Conservation (phyloP, 2,888 invertebrate species). For the Erannis defoliaria region DNA sequence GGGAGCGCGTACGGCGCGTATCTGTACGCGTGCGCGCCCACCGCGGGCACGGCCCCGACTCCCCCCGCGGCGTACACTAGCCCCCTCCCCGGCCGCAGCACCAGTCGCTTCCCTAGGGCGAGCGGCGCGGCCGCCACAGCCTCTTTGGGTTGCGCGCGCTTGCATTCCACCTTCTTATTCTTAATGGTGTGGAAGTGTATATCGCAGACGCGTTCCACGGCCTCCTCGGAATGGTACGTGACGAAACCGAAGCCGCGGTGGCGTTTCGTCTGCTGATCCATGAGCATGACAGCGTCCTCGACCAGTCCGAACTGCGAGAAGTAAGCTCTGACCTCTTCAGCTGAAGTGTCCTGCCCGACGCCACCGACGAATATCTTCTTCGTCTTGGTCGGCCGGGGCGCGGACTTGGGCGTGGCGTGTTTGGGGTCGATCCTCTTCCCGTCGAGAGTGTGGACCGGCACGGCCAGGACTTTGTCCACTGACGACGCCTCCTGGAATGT, state of each 20-base stretch:
- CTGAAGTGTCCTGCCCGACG: conserved; percentile 96
- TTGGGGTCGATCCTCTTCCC: conserved; percentile 98
- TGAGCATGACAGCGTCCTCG: conserved; percentile 96
- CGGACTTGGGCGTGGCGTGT: conserved; percentile 96
- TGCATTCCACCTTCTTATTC: conserved; percentile 96
- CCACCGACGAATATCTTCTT: conserved; percentile 98
- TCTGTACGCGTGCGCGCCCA: conserved; percentile 79
- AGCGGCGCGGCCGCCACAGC: conserved; percentile 90
- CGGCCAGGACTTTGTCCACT: conserved; percentile 96
- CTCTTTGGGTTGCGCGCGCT: conserved; percentile 96
- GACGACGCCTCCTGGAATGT: conserved; percentile 96
- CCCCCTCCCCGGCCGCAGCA: conserved; percentile 90
- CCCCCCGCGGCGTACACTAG: conserved; percentile 84
- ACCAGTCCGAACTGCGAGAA: conserved; percentile 96
- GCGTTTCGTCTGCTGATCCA: conserved; percentile 97
- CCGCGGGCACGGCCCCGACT: conserved; percentile 65
- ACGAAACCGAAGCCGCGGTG: conserved; percentile 97
- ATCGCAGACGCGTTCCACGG: conserved; percentile 96
- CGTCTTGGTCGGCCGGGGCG: conserved; percentile 94
- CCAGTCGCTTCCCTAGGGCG: conserved; percentile 91
- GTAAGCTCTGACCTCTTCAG: conserved; percentile 96
- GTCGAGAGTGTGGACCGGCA: conserved; percentile 96
- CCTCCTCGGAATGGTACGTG: conserved; percentile 96
- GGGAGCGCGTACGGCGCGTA: conserved; percentile 86
- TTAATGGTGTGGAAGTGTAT: conserved; percentile 97